Conservation (phyloP, 2,888 invertebrate genomes). For the Platycheirus rosarum region DNA sequence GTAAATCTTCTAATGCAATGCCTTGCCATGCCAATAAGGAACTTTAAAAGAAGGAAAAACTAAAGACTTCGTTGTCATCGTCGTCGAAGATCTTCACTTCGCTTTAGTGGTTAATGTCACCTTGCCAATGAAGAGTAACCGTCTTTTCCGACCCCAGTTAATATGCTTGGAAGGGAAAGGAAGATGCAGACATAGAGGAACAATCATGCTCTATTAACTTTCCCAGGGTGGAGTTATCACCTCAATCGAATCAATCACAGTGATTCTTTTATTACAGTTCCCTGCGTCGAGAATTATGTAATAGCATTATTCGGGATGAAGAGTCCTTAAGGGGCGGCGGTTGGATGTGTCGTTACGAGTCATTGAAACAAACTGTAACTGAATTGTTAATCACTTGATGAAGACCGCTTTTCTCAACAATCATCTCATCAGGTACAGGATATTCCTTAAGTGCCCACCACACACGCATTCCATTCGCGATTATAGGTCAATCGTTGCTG, state of each 20-base stretch:
- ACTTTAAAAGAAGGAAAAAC: slow-evolving; percentile 45
- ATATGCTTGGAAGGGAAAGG: too few species aligned
- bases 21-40: too few species aligned
- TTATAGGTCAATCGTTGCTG: slow-evolving; percentile 40
- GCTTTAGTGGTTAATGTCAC: slow-evolving; percentile 56
- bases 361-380: slow-evolving; percentile 47
- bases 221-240: slow-evolving; percentile 65
- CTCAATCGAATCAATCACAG: slow-evolving; percentile 62
- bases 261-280: slow-evolving; percentile 63
- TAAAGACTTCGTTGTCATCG: too few species aligned
- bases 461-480: slow-evolving; percentile 43
- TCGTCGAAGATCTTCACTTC: slow-evolving; percentile 13
- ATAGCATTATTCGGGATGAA: too few species aligned
- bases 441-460: slow-evolving; percentile 51
- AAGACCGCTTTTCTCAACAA: slow-evolving; percentile 48
- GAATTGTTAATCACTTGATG: slow-evolving; percentile 70
- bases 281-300: slow-evolving; percentile 20
- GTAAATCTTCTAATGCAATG: slow-evolving; percentile 62
- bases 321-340: too few species aligned
- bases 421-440: slow-evolving; percentile 49
- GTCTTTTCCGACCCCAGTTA: too few species aligned
- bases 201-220: slow-evolving; percentile 72
- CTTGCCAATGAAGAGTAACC: slow-evolving; percentile 35
- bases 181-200: too few species aligned
- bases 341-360: slow-evolving; percentile 32